Conservation (phyloP, 30 jellyfish, hydroid and myxozoan genomes). For the Cassiopea andromeda region DNA sequence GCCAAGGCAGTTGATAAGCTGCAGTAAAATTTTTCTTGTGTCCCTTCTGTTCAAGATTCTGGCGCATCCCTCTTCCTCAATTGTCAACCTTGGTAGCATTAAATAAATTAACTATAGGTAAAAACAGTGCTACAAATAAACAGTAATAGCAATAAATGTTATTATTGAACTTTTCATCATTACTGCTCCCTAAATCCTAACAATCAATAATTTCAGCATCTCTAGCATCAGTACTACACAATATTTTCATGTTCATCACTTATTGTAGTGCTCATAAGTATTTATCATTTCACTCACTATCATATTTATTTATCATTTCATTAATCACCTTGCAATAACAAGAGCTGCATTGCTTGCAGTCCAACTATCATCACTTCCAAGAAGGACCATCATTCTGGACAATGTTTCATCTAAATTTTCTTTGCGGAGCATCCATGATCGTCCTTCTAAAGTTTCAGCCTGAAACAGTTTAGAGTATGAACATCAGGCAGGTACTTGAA, state of each 20-base stretch:
- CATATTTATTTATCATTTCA: neutral
- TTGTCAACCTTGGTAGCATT: constrained; percentile 71
- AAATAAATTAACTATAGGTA: neutral
- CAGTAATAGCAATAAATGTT: too few relatives aligned
- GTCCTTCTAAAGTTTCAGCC: constrained; percentile 86
- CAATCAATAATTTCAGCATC: too few relatives aligned
- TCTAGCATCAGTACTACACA: neutral
- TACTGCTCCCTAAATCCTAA: too few relatives aligned
- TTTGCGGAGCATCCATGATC: constrained; percentile 86
- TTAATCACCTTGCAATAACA: constrained; percentile 71
- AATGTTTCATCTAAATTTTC: constrained; percentile 69
- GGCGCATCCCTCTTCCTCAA: constrained; percentile 98
- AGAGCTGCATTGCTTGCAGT: constrained; percentile 84
- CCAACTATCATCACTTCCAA: constrained; percentile 59
- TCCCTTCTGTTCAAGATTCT: constrained; percentile 79
- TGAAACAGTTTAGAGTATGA: constrained; percentile 1
- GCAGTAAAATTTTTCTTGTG: constrained; percentile 68
- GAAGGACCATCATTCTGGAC: constrained; percentile 35
- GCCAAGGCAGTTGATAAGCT: constrained; percentile 75
- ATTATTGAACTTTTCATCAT: too few relatives aligned
- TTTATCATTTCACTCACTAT: neutral
- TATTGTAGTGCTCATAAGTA: neutral
- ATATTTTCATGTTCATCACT: neutral
- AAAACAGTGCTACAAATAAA: neutral
- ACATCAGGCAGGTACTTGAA: neutral